phyloP scores from a whole-genome alignment of 2,113 vertebrate species.

The Numida meleagris region DNA sequence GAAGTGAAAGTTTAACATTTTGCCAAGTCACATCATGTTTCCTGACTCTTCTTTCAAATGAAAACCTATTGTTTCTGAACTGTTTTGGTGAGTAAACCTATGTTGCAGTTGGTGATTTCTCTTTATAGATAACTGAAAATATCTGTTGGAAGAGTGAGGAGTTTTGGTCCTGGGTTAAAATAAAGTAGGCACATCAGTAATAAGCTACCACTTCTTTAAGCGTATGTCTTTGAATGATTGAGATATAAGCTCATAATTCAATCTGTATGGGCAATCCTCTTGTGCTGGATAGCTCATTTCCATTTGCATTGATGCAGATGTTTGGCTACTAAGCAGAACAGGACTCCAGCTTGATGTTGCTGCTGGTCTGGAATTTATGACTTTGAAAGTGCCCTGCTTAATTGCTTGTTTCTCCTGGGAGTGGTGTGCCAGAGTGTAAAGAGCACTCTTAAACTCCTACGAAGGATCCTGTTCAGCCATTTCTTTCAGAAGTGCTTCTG shows the following conservation, averaged over 20 bases:
- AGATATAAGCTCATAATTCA: background rate
- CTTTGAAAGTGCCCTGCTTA: constrained; percentile 9
- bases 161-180: background rate
- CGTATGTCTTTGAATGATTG: constrained; percentile 7
- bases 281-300: background rate
- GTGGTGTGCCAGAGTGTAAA: background rate
- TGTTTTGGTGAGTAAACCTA: background rate
- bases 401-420: constrained; percentile 3
- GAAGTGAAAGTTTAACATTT: background rate
- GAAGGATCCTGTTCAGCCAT: background rate
- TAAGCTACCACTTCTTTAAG: background rate
- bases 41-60: background rate
- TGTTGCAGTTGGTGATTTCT: background rate
- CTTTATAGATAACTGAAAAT: background rate
- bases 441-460: background rate
- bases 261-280: background rate
- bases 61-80: background rate
- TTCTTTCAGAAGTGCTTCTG: background rate
- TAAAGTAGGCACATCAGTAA: background rate
- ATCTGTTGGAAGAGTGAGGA: background rate
- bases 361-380: background rate
- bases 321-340: background rate
- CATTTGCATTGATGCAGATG: background rate
- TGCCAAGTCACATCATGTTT: background rate
- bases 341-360: background rate